phyloP scores from a whole-genome alignment of 2,888 invertebrate species.

The Plebejus melissa region DNA sequence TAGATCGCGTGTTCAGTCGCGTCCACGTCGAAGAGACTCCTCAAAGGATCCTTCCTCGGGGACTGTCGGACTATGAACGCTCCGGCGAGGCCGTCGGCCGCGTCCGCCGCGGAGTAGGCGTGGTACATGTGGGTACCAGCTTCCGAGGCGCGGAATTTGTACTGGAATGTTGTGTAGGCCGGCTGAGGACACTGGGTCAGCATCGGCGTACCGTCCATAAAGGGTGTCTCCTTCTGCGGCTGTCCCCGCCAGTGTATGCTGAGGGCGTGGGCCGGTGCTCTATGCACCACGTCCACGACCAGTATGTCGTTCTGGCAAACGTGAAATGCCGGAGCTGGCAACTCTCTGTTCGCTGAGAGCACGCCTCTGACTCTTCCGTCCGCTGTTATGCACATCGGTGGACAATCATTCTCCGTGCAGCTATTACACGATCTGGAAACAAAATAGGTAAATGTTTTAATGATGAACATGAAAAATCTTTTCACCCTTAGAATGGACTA shows the following conservation, averaged over 20 bases:
- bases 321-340: slow-evolving; percentile 82
- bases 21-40: slow-evolving; percentile 84
- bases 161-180: slow-evolving; percentile 86
- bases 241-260: slow-evolving; percentile 91
- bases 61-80: slow-evolving; percentile 84
- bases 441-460: background rate
- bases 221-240: slow-evolving; percentile 82
- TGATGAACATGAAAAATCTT: background rate
- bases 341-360: slow-evolving; percentile 81
- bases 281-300: slow-evolving; percentile 86
- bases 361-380: slow-evolving; percentile 82
- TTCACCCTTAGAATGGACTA: background rate
- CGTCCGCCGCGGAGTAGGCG: slow-evolving; percentile 84
- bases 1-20: slow-evolving; percentile 83
- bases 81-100: slow-evolving; percentile 84
- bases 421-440: slow-evolving; percentile 80
- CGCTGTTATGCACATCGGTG: slow-evolving; percentile 81
- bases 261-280: slow-evolving; percentile 84
- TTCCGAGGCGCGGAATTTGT: slow-evolving; percentile 85
- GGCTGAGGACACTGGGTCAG: slow-evolving; percentile 87
- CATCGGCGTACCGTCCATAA: slow-evolving; percentile 89
- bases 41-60: slow-evolving; percentile 78
- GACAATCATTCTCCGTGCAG: slow-evolving; percentile 82
- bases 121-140: slow-evolving; percentile 88
- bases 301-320: slow-evolving; percentile 88